Base-by-base conservation (phyloP, 2,797 vertebrate genomes). In the Silurus lanzhouensis region DNA sequence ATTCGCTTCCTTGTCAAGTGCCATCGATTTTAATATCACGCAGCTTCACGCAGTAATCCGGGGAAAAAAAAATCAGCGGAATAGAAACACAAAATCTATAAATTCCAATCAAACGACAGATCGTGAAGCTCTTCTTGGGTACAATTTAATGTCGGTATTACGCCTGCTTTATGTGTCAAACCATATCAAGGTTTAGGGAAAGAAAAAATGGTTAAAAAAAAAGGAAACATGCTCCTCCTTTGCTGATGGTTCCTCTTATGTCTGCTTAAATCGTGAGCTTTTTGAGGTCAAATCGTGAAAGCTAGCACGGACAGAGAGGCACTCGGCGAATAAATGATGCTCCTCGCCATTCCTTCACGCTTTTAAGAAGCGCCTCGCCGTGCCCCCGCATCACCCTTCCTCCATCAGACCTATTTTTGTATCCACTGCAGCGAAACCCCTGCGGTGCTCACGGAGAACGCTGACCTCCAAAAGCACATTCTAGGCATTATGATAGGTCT, bases 381-480 rank as follows among this genome's bases (percentile, higher is more conserved):
- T 63, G 61, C 48, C 66, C 52, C 66, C 20, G 57, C 27, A 57
- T 70, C 80, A 82, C 80, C 80, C 66, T 68, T 70, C 80, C 66
- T 82, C 66, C 55, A 57, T 70, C 80, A 82, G 1, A 9, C 46
- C 46, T 68, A 67, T 81, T 81, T 81, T 81, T 22, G 79, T 81
- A 27, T 52, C 64, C 25, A 14, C 25, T 67, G 79, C 19, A 8
- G 52, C 12, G 60, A 82, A 70, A 70, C 80, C 64, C 48, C 19
- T 52, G 20, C 25, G 19, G 80, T 15, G 25, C 27, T 57, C 19
- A n/a, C 27, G 44, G 66, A 25, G 27, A 68, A 68, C 31, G 19
- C 61, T 25, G 78, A 48, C 77, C 77, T 48, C 38, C 17, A 52
- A 52, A 66, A 48, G 78, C 14, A 66, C 3, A 1, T 27, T 27